A percentile compares a stretch with the other conserved stretches of the same genome.
Evolutionary conservation across 2,113 vertebrate genomes (phyloP).

Genomic region (Pluvianellus socialis): DNA sequence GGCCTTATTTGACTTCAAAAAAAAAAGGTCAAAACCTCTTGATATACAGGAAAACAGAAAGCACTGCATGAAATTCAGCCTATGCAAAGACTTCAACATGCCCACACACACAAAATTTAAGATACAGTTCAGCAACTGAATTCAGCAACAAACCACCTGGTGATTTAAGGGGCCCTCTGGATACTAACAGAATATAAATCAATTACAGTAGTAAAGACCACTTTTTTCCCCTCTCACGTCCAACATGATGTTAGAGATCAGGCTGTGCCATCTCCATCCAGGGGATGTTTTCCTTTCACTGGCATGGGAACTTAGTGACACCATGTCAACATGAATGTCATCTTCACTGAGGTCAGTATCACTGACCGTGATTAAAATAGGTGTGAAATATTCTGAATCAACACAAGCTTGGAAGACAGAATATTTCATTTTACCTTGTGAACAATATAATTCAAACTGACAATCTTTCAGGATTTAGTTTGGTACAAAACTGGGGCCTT

Average conservation of each 20-base stretch:
- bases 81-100: neutral
- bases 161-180: neutral
- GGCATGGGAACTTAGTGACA: neutral
- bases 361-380: neutral
- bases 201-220: neutral
- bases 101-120: neutral
- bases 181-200: neutral
- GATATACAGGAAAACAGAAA: neutral
- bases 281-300: neutral
- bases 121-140: neutral
- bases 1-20: neutral
- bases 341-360: neutral
- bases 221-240: neutral
- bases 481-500: neutral
- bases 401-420: slow-evolving; percentile 25
- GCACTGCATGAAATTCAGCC: neutral
- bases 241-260: neutral
- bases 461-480: slow-evolving; percentile 43
- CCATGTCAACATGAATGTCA: neutral
- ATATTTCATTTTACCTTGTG: neutral
- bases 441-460: slow-evolving; percentile 32
- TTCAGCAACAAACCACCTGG: neutral
- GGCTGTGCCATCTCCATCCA: neutral
- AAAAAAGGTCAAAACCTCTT: neutral
- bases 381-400: neutral